Base-by-base conservation (phyloP, 2,797 vertebrate species). In the Phyllotis vaccarum region DNA sequence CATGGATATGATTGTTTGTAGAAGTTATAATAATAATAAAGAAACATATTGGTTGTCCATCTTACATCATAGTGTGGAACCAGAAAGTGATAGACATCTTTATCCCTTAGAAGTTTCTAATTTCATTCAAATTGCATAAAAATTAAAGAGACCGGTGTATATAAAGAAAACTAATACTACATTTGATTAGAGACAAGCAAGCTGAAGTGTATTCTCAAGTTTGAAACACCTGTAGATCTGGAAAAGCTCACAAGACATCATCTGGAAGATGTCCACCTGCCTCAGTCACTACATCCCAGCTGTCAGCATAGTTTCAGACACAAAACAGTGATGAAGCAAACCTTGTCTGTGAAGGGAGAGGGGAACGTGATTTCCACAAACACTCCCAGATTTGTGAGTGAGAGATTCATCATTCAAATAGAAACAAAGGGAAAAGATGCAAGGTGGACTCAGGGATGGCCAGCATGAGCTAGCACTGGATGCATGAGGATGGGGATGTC, bases 391-490 rank as follows among this genome's bases (percentile, higher is more conserved):
- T 85, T 37, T 3, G 3, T 75, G 60, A 56, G 62, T 8, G 6
- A 1, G 17, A 60, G 17, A 56, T 6, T 74, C 11, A 2, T 3
- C 58, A 68, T n/a, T 34, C 22, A 76, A 21, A 27, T 3, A 1
- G 13, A 49, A 34, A 11, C 74, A 37, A 70, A 21, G 13, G 76
- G 37, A 81, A 60, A 27, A 3, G 16, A 29, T 14, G 6, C 1
- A 24, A 22, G 54, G 31, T 37, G 7, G 40, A 66, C 70, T 31
- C 68, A 29, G 1, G 78, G 37, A 34, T 5, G 10, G 21, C 2
- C 0, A 1, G 5, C 22, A 12, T 0, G 0, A 13, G 19, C 34
- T 62, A 43, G 17, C 46, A 5, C 46, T 49, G 46, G 46, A 49
- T 49, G 46, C 46, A 76, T 68, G 58, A 24, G 29, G 7, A 24